Base-by-base conservation (phyloP, 2,113 vertebrate species). In the Apaloderma vittatum region DNA sequence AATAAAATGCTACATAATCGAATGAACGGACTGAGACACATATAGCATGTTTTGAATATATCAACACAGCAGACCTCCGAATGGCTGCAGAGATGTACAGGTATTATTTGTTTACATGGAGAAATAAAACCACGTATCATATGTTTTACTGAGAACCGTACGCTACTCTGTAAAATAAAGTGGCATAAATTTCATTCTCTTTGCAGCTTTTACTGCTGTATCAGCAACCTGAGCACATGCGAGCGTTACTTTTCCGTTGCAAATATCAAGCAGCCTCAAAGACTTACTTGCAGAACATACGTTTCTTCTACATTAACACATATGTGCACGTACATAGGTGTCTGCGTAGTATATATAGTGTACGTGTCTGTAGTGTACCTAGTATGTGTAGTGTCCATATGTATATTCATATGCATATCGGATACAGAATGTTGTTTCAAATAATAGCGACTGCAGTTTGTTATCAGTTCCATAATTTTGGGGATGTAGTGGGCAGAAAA, bases 1-100 rank as follows among this genome's bases (percentile, higher is more conserved):
- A 92, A 96, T 95, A 94, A 95, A 93, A 84, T 93, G 61, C 72
- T 90, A 36, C 55, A 65, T 97, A 96, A 98, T 90, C 91, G 90
- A 95, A 91, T 97, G 76, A 96, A 45, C 45, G 59, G 29, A 48
- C 51, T 93, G 78, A 81, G 36, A 58, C 67, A 93, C 61, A 40
- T 94, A 94, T 91, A 95, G 79, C 84, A 52, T 93, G 46, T 76
- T 92, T 91, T 82, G 76, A 86, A 85, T 88, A 36, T 61, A 91
- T 86, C 74, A 93, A 37, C 70, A 34, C 86, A 58, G 55, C 70
- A 40, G 67, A 78, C 57, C 40, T 86, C 77, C 51, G 61, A 57
- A 65, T 45, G 78, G 9, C 40, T 95, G 76, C 45, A 72, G 62
- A 92, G 88, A 61, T 94, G 14, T 59, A 61, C 90, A 71, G 15